These are phyloP conservation scores for Tethea ocularis DNA, from an alignment of 2,888 invertebrate genomes.

Conservation along the genomic window DNA sequence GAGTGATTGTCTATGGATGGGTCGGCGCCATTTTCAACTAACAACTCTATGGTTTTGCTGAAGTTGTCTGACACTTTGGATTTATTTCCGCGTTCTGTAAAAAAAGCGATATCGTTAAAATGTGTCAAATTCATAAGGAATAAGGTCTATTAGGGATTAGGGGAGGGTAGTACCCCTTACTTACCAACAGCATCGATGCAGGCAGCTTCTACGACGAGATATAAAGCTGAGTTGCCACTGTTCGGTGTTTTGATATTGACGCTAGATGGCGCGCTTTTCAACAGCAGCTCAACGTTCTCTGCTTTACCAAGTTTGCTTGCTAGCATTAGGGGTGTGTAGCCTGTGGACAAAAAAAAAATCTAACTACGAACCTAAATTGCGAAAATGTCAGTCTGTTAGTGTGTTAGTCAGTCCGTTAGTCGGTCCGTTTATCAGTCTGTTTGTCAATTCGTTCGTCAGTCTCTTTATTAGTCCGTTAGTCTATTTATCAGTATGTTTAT, in stretches of 20 bases:
- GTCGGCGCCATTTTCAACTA: slow-evolving; percentile 71
- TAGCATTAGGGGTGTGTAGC: slow-evolving; percentile 77
- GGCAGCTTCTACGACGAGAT: slow-evolving; percentile 67
- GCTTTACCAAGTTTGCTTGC: slow-evolving; percentile 59
- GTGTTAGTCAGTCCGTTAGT: too few species aligned
- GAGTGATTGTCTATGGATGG: slow-evolving; percentile 70
- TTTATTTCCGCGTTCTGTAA: slow-evolving; percentile 60
- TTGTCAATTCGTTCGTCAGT: too few species aligned
- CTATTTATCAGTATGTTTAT: too few species aligned
- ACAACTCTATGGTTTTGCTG: slow-evolving; percentile 60
- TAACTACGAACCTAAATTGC: too few species aligned
- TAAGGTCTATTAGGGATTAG: background rate
- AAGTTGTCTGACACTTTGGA: slow-evolving; percentile 52
- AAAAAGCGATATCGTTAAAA: slow-evolving; percentile 4
- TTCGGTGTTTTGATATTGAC: slow-evolving; percentile 66
- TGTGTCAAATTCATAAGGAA: too few species aligned
- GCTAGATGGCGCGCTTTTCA: slow-evolving; percentile 48
- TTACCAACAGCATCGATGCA: slow-evolving; percentile 59
- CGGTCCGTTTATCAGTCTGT: too few species aligned
- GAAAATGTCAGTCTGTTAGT: too few species aligned
- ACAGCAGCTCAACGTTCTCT: slow-evolving; percentile 55
- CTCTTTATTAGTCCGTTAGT: too few species aligned
- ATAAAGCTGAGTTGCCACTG: slow-evolving; percentile 77
- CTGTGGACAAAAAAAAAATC: slow-evolving; percentile 48
- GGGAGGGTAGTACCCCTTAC: slow-evolving; percentile 11